Percentiles rank a stretch among this genome's conserved stretches.
Conservation (phyloP, 2,888 invertebrate genomes). For the Criorhina ranunculi region DNA sequence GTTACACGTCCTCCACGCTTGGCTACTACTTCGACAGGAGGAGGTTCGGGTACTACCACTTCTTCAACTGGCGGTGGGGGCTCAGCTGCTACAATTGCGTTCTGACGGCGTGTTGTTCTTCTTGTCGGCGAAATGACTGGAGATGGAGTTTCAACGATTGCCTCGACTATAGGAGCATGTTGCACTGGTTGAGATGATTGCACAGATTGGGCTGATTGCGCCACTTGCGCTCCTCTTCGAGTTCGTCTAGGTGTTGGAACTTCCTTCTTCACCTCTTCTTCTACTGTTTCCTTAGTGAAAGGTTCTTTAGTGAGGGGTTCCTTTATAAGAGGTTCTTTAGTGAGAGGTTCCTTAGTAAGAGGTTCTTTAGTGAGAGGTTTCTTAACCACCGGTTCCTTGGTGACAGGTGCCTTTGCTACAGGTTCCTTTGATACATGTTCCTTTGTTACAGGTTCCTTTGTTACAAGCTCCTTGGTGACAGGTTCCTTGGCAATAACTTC, state of each 20-base stretch:
- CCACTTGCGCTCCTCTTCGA: constrained; percentile 53
- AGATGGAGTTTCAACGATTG: constrained; percentile 14
- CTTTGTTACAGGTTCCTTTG: constrained; percentile 16
- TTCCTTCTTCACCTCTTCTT: constrained; percentile 35
- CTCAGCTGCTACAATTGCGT: constrained; percentile 4
- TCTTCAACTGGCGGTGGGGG: constrained; percentile 43
- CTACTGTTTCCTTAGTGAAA: constrained; percentile 33
- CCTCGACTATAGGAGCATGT: constrained; percentile 7
- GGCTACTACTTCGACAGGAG: constrained; percentile 76
- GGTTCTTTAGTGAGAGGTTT: constrained; percentile 51
- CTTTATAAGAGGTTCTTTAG: constrained; percentile 3
- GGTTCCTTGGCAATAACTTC: constrained; percentile 53
- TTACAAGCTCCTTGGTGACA: constrained; percentile 9
- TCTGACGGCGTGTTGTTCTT: constrained; percentile 62
- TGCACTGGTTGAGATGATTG: constrained; percentile 7
- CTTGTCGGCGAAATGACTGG: constrained; percentile 52
- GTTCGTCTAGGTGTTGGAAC: constrained; percentile 47
- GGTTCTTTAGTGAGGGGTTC: constrained; percentile 44
- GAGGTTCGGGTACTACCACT: constrained; percentile 52
- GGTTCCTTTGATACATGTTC: constrained; percentile 1
- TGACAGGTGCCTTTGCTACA: neutral
- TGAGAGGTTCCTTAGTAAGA: neutral
- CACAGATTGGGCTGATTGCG: constrained; percentile 6
- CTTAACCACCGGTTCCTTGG: constrained; percentile 4
- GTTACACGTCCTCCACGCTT: constrained; percentile 81